Evolutionary conservation across 2,113 vertebrate species (phyloP).

Genomic region (Pipa parva): DNA sequence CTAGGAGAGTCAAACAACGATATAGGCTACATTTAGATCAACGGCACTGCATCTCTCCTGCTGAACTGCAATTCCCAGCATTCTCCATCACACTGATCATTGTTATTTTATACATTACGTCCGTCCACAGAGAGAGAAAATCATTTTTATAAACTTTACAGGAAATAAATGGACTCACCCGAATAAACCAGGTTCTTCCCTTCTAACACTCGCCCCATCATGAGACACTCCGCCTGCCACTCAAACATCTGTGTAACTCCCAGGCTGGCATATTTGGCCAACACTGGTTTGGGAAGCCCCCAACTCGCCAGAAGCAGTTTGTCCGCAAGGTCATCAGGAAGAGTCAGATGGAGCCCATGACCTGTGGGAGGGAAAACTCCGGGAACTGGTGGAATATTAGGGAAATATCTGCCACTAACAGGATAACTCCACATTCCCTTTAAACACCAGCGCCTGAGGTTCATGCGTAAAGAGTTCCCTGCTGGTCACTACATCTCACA

Average conservation of each 20-base stretch:
- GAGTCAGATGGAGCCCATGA: slow-evolving; percentile 55
- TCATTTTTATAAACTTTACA: too few relatives aligned
- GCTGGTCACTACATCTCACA: too few relatives aligned
- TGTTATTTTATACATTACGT: too few relatives aligned
- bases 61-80: too few relatives aligned
- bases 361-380: slow-evolving; percentile 58
- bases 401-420: too few relatives aligned
- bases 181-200: slow-evolving; percentile 93
- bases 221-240: slow-evolving; percentile 95
- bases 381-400: neutral
- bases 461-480: too few relatives aligned
- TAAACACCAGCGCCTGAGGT: neutral
- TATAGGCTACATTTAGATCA: too few relatives aligned
- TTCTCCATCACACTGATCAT: too few relatives aligned
- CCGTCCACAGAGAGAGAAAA: neutral
- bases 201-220: slow-evolving; percentile 79
- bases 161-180: slow-evolving; percentile 76
- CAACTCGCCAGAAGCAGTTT: slow-evolving; percentile 85
- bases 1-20: too few relatives aligned
- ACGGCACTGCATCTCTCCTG: too few relatives aligned
- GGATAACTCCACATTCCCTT: neutral
- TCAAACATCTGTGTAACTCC: slow-evolving; percentile 88
- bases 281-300: slow-evolving; percentile 81
- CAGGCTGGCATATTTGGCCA: slow-evolving; percentile 79
- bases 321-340: slow-evolving; percentile 68